A percentile compares a stretch with the other conserved stretches of the same genome.
These are phyloP conservation scores for Zoanthus sociatus DNA, from an alignment of 92 coral and sea anemone genomes.

Conservation along the genomic window DNA sequence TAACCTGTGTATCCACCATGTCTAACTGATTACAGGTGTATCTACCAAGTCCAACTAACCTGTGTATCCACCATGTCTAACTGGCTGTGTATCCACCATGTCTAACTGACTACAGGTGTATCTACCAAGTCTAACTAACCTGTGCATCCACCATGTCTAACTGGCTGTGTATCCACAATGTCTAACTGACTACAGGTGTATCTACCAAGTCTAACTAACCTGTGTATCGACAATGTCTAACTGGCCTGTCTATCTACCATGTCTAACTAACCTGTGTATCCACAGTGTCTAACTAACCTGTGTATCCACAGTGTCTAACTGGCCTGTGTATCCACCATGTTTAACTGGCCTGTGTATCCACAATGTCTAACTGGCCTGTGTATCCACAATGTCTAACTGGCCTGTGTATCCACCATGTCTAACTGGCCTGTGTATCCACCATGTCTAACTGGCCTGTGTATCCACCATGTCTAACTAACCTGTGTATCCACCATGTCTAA, in stretches of 20 bases:
- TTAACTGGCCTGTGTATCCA: not conserved
- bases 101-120: not conserved
- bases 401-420: not conserved
- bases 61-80: not conserved
- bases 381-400: not conserved
- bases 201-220: not conserved
- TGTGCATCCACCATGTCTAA: not conserved
- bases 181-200: not conserved
- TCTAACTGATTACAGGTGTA: no score
- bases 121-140: not conserved
- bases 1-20: not conserved
- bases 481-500: not conserved
- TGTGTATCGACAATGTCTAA: not conserved
- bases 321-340: not conserved
- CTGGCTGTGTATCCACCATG: not conserved
- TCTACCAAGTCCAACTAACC: not conserved
- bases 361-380: not conserved
- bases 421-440: not conserved
- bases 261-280: not conserved
- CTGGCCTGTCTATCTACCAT: not conserved
- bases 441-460: not conserved
- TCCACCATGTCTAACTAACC: not conserved
- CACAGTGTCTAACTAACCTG: not conserved
- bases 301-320: not conserved
- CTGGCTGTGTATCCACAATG: not conserved